These are phyloP conservation scores for Trematomus bernacchii DNA, from an alignment of 2,797 vertebrate species.

Conservation along the genomic window DNA sequence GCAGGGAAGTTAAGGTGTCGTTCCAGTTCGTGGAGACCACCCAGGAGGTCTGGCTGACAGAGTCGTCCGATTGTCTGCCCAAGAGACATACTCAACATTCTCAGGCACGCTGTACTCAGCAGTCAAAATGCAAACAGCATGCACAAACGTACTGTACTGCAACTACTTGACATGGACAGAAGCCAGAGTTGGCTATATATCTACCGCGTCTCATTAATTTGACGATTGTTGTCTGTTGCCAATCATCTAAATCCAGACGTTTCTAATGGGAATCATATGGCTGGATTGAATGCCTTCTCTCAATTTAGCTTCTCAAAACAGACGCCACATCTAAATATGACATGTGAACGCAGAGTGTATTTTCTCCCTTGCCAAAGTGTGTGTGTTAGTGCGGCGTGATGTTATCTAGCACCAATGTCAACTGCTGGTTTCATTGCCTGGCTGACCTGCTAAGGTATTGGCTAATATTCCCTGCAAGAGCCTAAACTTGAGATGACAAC, in stretches of 20 bases:
- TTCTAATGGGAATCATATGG: conserved; percentile 60
- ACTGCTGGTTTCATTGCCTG: conserved; percentile 56
- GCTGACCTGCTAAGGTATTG: conserved; percentile 62
- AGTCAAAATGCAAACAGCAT: conserved; percentile 50
- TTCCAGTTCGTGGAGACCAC: conserved; percentile 70
- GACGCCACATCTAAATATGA: conserved; percentile 56
- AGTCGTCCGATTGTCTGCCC: conserved; percentile 81
- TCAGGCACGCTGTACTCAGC: conserved; percentile 43
- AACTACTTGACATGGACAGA: conserved; percentile 43
- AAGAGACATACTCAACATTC: conserved; percentile 75
- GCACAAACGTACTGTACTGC: conserved; percentile 28
- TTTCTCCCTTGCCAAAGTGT: conserved; percentile 31
- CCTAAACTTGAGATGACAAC: conserved; percentile 78
- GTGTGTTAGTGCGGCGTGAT: conserved; percentile 55
- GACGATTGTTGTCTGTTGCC: conserved; percentile 46
- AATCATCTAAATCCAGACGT: conserved; percentile 56
- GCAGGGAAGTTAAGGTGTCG: conserved; percentile 62
- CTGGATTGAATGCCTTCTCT: conserved; percentile 33
- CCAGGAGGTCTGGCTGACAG: conserved; percentile 67
- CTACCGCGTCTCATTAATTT: conserved; percentile 49
- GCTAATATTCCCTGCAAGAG: conserved; percentile 71
- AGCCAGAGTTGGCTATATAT: conserved; percentile 39
- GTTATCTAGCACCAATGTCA: conserved; percentile 55
- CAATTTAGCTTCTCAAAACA: conserved; percentile 30
- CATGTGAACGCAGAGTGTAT: conserved; percentile 37